Base-by-base conservation (phyloP, 2,797 vertebrate species). In the Phyllotis vaccarum region DNA sequence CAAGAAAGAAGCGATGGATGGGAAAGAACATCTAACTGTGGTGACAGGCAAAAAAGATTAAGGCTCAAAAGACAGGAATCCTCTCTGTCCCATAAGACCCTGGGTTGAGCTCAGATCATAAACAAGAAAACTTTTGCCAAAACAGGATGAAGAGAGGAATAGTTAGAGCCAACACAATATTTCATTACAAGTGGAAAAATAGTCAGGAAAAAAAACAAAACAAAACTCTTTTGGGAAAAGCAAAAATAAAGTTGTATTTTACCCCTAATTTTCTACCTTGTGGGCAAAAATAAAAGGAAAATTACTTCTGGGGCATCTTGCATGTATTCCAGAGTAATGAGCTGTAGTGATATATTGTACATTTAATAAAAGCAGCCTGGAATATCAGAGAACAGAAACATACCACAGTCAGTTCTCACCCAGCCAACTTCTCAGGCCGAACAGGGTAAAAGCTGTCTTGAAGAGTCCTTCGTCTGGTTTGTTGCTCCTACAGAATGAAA, bases 171-270 rank as follows among this genome's bases (percentile, higher is more conserved):
- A 97, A 95, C 91, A 52, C 80, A 95, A 82, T 93, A 96, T 95
- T 96, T 98, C 81, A 92, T 34, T 64, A 54, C 92, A 83, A 92
- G 90, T 90, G 43, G 31, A 92, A 97, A 97, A 95, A 96, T 72
- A 95, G 72, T 91, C 89, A 93, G 68, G 54, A 68, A 56, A 75
- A 72, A 86, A 40, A 89, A n/a, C n/a, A n/a, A n/a, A n/a, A n/a
- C n/a, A n/a, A n/a, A n/a, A n/a, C 86, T 96, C 89, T 97, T 97
- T 95, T 97, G 91, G 96, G 95, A 97, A 98, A 96, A 91, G 94
- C 86, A 97, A 96, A 97, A 97, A 97, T 96, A 97, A 98, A 98
- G 93, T 85, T 96, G 96, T 95, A 95, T 97, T 97, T 97, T 96
- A 97, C 83, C 86, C 92, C 89, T 94, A 96, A 96, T 96, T 97